Conservation (phyloP, 64 coral and sea anemone species). For the Astreopora myriophthalma region DNA sequence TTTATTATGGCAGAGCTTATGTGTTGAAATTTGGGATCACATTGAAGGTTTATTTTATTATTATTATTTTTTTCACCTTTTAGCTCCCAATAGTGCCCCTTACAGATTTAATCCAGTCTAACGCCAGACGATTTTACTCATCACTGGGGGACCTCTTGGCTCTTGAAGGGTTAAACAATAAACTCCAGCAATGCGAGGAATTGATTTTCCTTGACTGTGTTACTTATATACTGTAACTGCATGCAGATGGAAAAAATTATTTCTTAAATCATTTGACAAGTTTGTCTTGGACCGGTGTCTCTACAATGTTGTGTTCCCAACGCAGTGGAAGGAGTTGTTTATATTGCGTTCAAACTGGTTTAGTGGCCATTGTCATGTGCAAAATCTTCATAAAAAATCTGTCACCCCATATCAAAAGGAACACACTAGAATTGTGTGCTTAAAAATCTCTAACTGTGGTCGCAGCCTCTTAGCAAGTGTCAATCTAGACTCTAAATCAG, state of each 20-base stretch:
- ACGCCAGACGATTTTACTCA: no score
- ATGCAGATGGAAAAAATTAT: slow-evolving; percentile 88
- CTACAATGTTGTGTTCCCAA: slow-evolving; percentile 74
- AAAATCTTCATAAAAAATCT: slow-evolving; percentile 71
- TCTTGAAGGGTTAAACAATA: no score
- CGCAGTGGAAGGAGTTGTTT: slow-evolving; percentile 93
- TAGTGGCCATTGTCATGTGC: slow-evolving; percentile 95
- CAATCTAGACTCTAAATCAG: slow-evolving; percentile 59
- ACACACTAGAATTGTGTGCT: slow-evolving; percentile 63
- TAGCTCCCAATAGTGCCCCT: no score
- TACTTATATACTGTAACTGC: background rate
- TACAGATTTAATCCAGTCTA: no score
- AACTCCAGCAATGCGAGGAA: no score
- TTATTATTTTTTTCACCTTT: no score
- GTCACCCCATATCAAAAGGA: background rate
- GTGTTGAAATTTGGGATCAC: no score
- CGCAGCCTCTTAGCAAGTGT: slow-evolving; percentile 77
- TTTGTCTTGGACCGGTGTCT: slow-evolving; percentile 75
- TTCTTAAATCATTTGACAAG: slow-evolving; percentile 76
- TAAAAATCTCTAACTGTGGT: slow-evolving; percentile 91
- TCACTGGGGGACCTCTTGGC: no score
- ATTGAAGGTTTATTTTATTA: no score
- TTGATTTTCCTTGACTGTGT: background rate
- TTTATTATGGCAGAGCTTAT: no score
- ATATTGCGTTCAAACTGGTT: slow-evolving; percentile 89